Base-by-base conservation (phyloP, 2,797 vertebrate species). In the Premnoplex brunnescens region DNA sequence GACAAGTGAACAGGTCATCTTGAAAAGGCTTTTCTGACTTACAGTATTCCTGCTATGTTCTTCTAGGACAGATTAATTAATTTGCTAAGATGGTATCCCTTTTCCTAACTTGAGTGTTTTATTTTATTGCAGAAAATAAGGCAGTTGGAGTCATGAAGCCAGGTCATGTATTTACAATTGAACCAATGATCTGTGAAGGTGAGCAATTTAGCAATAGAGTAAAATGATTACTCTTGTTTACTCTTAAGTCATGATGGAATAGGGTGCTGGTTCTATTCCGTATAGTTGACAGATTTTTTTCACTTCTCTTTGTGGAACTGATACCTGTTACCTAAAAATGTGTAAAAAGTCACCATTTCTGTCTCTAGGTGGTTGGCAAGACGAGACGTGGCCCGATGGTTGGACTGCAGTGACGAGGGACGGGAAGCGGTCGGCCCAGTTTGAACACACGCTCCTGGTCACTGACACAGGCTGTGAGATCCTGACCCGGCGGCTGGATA, bases 121-220 rank as follows among this genome's bases (percentile, higher is more conserved):
- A 46, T 98, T 95, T 96, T 75, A 83, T 97, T 98, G 55, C 96
- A 99, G 99, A 99, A 98, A 99, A 99, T 96, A 99, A 99, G 98
- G 99, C 99, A 19, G 99, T 99, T 83, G 99, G 99, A 87, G 99
- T 99, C 41, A 99, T 99, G 98, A 99, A 99, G 96, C 99, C 99
- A 4, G 99, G 99, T 54, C 99, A 99, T 10, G 99, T 99, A 68
- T 99, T 99, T 97, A 99, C 99, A 95, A 99, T 99, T 77, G 99
- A 99, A 94, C 99, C 99, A 86, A 99, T 99, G 99, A 99, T 99
- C 91, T 99, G 99, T 97, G 99, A 99, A 99, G 99, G 99, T 99
- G 96, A 99, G 98, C 30, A 62, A 21, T 79, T 82, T 7, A 66
- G 49, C 52, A 63, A 5, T 4, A 34, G 49, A 64, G 36, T 82